Conservation (phyloP, 2,797 vertebrate species). For the Poecile montanus region DNA sequence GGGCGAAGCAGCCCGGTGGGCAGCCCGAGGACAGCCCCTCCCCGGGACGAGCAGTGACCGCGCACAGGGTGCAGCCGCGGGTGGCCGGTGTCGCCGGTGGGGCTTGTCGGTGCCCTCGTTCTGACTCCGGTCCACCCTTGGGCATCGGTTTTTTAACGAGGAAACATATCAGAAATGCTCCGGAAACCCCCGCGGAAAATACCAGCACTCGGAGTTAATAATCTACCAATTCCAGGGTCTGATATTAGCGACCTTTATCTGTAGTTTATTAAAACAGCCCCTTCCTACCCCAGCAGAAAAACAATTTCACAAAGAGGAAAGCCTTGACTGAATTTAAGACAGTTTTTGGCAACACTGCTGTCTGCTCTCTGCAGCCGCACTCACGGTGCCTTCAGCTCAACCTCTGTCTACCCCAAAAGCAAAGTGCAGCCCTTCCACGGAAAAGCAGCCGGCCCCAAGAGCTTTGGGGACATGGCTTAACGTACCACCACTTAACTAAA, state of each 20-base stretch:
- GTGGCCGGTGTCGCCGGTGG: rapidly evolving
- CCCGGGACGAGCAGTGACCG: rapidly evolving
- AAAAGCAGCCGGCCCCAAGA: neutral
- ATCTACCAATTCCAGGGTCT: neutral
- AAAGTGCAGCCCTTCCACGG: rapidly evolving
- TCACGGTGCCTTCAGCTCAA: neutral
- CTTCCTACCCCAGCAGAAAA: neutral
- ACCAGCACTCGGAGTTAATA: neutral
- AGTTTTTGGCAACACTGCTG: rapidly evolving
- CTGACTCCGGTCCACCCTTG: neutral
- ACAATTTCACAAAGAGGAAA: neutral
- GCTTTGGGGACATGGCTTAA: neutral
- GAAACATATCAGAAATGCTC: neutral
- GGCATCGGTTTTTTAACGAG: neutral
- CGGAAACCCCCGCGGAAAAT: neutral
- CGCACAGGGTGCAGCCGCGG: neutral
- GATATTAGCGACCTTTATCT: neutral
- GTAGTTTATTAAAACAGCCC: neutral
- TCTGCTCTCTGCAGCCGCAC: neutral
- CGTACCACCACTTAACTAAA: neutral
- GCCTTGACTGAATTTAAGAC: neutral
- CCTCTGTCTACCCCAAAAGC: neutral
- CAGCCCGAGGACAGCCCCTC: neutral
- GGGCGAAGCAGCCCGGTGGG: neutral
- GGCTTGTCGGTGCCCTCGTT: neutral